Evolutionary conservation across 2,113 vertebrate species (phyloP).

Genomic region (Alethe castanea): DNA sequence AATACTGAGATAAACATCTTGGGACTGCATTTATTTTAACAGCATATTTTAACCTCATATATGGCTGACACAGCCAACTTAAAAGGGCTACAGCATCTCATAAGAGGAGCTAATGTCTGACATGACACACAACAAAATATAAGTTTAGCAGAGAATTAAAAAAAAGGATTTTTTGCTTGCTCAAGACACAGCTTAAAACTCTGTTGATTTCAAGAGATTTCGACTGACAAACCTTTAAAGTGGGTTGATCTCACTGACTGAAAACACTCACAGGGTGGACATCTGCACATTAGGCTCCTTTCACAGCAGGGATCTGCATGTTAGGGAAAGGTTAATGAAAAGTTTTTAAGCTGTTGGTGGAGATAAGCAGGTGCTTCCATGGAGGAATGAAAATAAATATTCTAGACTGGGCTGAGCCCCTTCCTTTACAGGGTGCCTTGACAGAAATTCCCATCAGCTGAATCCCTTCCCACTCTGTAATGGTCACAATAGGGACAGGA

Average conservation of each 20-base stretch:
- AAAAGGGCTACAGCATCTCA: neutral
- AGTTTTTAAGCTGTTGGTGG: neutral
- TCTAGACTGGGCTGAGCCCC: neutral
- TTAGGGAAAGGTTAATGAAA: no score
- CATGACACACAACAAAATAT: neutral
- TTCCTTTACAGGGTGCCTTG: neutral
- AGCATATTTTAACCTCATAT: neutral
- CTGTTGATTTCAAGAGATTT: neutral
- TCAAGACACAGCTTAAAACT: neutral
- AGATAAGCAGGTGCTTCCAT: neutral
- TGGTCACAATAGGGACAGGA: neutral
- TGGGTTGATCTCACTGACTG: neutral
- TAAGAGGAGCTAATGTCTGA: neutral
- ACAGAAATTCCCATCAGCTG: neutral
- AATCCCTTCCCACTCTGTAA: neutral
- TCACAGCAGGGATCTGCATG: neutral
- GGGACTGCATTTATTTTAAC: neutral
- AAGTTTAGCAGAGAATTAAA: neutral
- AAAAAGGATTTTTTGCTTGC: neutral
- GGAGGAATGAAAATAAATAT: neutral
- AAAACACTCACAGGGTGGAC: neutral
- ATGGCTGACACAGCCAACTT: neutral
- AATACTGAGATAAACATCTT: neutral
- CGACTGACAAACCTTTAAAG: neutral
- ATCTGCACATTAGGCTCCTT: neutral